These are phyloP conservation scores for Ptilonorhynchus violaceus DNA, from an alignment of 2,113 vertebrate species.

Conservation along the genomic window DNA sequence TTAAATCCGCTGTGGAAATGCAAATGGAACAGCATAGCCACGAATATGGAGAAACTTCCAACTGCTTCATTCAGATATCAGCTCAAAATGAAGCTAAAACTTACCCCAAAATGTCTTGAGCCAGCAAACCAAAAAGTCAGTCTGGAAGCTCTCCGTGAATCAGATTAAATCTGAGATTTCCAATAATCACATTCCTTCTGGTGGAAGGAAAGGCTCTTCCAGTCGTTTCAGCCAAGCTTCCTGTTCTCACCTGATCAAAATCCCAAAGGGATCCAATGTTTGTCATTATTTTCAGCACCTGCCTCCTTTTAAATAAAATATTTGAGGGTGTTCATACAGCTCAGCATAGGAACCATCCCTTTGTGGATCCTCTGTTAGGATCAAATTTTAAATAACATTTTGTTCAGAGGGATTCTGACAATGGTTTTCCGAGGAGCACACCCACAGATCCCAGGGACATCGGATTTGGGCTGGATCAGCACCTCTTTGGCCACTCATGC, in stretches of 20 bases:
- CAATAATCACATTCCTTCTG: background rate
- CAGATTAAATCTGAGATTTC: background rate
- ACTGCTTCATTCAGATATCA: background rate
- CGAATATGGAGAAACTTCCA: background rate
- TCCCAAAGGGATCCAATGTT: background rate
- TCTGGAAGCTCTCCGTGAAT: background rate
- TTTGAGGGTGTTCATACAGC: background rate
- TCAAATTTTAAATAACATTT: background rate
- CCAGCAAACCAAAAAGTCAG: background rate
- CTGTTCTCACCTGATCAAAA: background rate
- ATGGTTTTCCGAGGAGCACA: background rate
- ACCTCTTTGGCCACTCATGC: background rate
- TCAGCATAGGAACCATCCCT: background rate
- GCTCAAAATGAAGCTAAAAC: background rate
- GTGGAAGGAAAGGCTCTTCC: background rate
- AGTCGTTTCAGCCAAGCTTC: background rate
- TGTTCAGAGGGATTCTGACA: background rate
- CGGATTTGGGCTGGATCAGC: background rate
- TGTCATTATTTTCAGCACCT: background rate
- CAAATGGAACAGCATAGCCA: background rate
- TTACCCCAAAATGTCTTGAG: background rate
- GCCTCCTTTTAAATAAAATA: background rate
- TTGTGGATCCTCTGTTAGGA: background rate
- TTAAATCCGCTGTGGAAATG: background rate
- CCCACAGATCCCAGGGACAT: accelerated